Percentiles rank a stretch among this genome's conserved stretches.
These are phyloP conservation scores for human DNA, from an alignment of 2,113 vertebrate species.

Conservation along the genomic window GRCh38 chrY:16142501-16143000, in stretches of 20 bases:
- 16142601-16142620: constrained; percentile 20
- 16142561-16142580: constrained; percentile 60
- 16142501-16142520: constrained; percentile 66
- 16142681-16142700: accelerated
- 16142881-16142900: background rate
- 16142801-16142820: accelerated
- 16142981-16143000: too few relatives aligned
- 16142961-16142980: background rate
- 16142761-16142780: too few relatives aligned
- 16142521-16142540: constrained; percentile 75
- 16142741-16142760: too few relatives aligned
- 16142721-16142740: too few relatives aligned
- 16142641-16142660: background rate
- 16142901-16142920: too few relatives aligned
- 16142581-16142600: constrained; percentile 51
- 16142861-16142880: background rate
- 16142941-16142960: background rate
- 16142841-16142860: background rate
- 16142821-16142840: background rate
- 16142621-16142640: constrained; percentile 54
- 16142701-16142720: too few relatives aligned
- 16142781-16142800: background rate
- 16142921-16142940: background rate
- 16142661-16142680: background rate
- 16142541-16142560: constrained; percentile 78